Evolutionary conservation across 1,140 invertebrate species (phyloP), one percentile per base, ranked within the genome.

Genomic region (Ephestia elutella): DNA sequence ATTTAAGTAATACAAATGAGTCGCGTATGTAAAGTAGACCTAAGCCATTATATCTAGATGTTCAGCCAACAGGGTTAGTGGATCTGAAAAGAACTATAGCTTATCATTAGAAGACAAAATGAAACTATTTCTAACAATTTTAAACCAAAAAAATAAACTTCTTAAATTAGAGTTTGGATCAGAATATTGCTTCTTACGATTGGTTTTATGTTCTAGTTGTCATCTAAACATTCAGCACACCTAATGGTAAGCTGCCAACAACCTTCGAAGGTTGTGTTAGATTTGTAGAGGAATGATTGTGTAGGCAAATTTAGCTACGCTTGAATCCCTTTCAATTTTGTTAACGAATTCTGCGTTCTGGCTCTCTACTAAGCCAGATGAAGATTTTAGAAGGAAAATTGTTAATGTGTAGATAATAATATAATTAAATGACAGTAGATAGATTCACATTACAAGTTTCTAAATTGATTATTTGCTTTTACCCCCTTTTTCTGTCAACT

Each of bases 161-260:
- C 30, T 11, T 7, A 8, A 32, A 32, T 32, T 32, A 7, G 1
- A 10, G 9, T 32, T 7, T 32, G 3, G 1, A 3, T 7, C 3
- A 32, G 9, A 32, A 32, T 32, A 32, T 32, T 7, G 30, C 8
- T 9, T 32, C 30, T 32, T 32, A 32, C 30, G n/a, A 44, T 44
- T 44, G 38, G 38, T 44, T 44, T 44, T 44, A 44, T 44, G 5
- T 44, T 44, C 38, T 44, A 44, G 38, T 44, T 44, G 38, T 5
- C 38, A 15, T 44, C 38, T 44, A 44, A 44, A n/a, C 38, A 44
- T 44, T 44, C 38, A 44, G 38, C n/a, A 2, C n/a, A 44, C n/a
- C 15, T 44, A 10, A 32, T 32, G 38, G 38, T 44, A 44, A 44
- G 38, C 38, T 7, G n/a, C 13, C n/a, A 44, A 5, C 38, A 15